A percentile compares a stretch with the other conserved stretches of the same genome.
phyloP scores from a whole-genome alignment of 2,888 invertebrate genomes.

The Mellilla xanthometata region DNA sequence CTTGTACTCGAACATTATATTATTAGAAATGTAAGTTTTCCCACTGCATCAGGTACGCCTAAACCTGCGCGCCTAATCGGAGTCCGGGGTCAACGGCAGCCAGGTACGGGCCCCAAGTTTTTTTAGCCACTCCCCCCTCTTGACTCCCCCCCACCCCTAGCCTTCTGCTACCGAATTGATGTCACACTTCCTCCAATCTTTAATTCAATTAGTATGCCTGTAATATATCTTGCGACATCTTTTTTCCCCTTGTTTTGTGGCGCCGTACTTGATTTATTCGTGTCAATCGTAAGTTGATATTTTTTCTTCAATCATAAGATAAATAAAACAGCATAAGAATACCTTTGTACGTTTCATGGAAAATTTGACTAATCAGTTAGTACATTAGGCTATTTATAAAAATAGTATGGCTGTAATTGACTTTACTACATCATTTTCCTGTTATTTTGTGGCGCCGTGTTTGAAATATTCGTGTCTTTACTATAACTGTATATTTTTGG shows the following conservation, averaged over 20 bases:
- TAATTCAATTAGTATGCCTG: slow-evolving; percentile 33
- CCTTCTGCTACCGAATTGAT: slow-evolving; percentile 63
- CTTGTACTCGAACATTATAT: too few relatives aligned
- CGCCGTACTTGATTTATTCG: slow-evolving; percentile 9
- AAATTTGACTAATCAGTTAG: too few relatives aligned
- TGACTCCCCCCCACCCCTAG: slow-evolving; percentile 43
- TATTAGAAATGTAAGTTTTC: slow-evolving; percentile 2
- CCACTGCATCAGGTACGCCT: slow-evolving; percentile 40
- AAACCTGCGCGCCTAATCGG: slow-evolving; percentile 61
- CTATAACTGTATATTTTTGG: too few relatives aligned
- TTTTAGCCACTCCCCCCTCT: slow-evolving; percentile 50
- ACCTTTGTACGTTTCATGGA: neutral
- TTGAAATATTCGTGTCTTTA: neutral
- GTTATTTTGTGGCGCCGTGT: slow-evolving; percentile 14
- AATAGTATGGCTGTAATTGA: slow-evolving; percentile 31
- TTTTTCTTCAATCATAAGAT: too few relatives aligned
- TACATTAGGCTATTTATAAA: too few relatives aligned
- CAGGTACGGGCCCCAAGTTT: slow-evolving; percentile 72
- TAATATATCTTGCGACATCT: slow-evolving; percentile 24
- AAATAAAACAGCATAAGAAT: neutral
- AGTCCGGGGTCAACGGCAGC: slow-evolving; percentile 71
- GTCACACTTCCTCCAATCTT: slow-evolving; percentile 45
- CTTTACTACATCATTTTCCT: slow-evolving; percentile 23
- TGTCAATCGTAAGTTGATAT: neutral
- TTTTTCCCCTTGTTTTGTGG: slow-evolving; percentile 21